phyloP scores from a whole-genome alignment of 2,797 vertebrate species.

The Microhierax caerulescens region DNA sequence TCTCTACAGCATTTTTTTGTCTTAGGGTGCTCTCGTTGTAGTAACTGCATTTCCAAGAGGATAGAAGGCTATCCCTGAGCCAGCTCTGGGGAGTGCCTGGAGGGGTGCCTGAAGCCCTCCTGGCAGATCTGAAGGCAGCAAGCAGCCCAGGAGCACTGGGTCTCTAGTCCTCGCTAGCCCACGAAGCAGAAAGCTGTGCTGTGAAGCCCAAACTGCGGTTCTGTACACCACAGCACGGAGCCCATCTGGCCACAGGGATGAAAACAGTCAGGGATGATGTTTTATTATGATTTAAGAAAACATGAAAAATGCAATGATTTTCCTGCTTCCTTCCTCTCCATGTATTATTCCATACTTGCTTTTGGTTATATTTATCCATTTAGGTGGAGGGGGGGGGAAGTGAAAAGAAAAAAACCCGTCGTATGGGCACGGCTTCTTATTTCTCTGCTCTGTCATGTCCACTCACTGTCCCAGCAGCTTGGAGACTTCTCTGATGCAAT shows the following conservation, averaged over 20 bases:
- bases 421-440: not conserved
- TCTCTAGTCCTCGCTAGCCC: not conserved
- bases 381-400: accelerated
- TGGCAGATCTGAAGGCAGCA: not conserved
- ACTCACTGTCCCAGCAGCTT: not conserved
- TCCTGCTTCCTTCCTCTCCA: not conserved
- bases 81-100: not conserved
- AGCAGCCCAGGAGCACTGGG: not conserved
- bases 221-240: not conserved
- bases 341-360: not conserved
- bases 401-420: not conserved
- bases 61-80: accelerated
- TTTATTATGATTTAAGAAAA: not conserved
- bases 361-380: not conserved
- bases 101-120: not conserved
- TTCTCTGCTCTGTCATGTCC: not conserved
- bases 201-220: not conserved
- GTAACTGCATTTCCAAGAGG: not conserved
- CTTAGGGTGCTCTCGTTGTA: not conserved
- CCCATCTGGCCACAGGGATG: not conserved
- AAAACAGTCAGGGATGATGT: not conserved
- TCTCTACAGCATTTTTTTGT: not conserved
- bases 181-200: not conserved
- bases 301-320: not conserved
- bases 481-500: not conserved